Evolutionary conservation across 2,797 vertebrate genomes (phyloP), one percentile per base, ranked within the genome.

Genomic region (Bradypus variegatus): DNA sequence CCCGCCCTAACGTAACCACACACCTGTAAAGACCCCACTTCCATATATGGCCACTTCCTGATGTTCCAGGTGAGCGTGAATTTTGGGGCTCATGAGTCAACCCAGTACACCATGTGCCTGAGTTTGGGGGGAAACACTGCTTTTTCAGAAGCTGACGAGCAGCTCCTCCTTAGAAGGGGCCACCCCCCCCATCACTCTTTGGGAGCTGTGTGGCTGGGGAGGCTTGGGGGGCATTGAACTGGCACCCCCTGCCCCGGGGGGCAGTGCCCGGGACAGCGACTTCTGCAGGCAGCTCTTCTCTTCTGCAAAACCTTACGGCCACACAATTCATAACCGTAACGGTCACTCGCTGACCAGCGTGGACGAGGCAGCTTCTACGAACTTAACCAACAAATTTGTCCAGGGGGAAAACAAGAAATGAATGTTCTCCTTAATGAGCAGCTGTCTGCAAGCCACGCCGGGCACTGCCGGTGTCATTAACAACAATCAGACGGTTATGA

Each of bases 381-480:
- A 90, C 96, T 97, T 97, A 97, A 97, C 95, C 95, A 96, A 91
- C 96, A 95, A 92, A 67, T 85, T 83, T 87, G 90, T 92, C 95
- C 27, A 16, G 90, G 94, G 96, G 95, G 95, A 95, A 96, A 79
- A 64, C 41, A 50, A 45, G 41, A 50, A 95, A 95, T 95, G 95
- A 95, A 96, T 91, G 81, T 38, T 70, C 82, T 95, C 96, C 96
- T 92, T 95, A 96, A 96, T 82, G 95, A 96, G 91, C 89, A 88
- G 95, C 95, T 93, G 79, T 95, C 97, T 96, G 97, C 95, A 95
- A 97, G 96, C 95, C 87, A 90, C 90, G 92, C 92, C 93, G 90
- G 90, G 93, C 86, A 16, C 95, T 94, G 93, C 95, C 96, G 93
- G 80, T 86, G 87, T 96, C 96, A 94, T 96, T 96, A 96, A 95